Conservation (phyloP, 1,140 invertebrate genomes). For the Hylyphantes graminicola region DNA sequence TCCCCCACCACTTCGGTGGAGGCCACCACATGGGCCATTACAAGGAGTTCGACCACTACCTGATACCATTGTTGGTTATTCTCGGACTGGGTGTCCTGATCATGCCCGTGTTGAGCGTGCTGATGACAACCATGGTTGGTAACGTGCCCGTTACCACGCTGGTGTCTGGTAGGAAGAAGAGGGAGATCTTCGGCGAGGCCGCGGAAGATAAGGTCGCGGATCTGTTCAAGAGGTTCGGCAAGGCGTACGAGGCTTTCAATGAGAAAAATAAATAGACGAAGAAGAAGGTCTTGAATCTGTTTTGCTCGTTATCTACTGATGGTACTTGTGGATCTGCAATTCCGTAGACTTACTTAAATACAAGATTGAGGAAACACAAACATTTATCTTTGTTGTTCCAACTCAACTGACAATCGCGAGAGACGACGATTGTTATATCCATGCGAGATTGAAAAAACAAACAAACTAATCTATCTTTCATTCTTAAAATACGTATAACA, state of each 20-base stretch:
- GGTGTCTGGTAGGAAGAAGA: conserved; percentile 39
- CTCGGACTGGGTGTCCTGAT: conserved; percentile 48
- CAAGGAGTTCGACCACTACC: conserved; percentile 53
- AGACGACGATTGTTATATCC: too few relatives aligned
- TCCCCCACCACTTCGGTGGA: conserved; percentile 32
- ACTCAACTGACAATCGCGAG: too few relatives aligned
- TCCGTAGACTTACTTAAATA: too few relatives aligned
- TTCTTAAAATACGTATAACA: too few relatives aligned
- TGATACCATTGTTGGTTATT: conserved; percentile 44
- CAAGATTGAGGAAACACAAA: too few relatives aligned
- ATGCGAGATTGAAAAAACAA: too few relatives aligned
- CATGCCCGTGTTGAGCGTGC: conserved; percentile 45
- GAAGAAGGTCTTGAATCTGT: too few relatives aligned
- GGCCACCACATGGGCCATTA: conserved; percentile 24
- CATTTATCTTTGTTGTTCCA: too few relatives aligned
- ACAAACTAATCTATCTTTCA: too few relatives aligned
- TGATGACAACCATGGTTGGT: conserved; percentile 54
- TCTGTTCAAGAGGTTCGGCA: conserved; percentile 21
- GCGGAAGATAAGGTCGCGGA: conserved; percentile 18
- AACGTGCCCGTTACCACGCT: conserved; percentile 55
- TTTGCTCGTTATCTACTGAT: too few relatives aligned
- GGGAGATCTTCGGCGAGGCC: neutral
- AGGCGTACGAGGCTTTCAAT: conserved; percentile 37
- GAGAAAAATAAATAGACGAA: neutral
- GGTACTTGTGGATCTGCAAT: too few relatives aligned